Evolutionary conservation across 1,140 invertebrate genomes (phyloP).

Genomic region (Maconellicoccus hirsutus): DNA sequence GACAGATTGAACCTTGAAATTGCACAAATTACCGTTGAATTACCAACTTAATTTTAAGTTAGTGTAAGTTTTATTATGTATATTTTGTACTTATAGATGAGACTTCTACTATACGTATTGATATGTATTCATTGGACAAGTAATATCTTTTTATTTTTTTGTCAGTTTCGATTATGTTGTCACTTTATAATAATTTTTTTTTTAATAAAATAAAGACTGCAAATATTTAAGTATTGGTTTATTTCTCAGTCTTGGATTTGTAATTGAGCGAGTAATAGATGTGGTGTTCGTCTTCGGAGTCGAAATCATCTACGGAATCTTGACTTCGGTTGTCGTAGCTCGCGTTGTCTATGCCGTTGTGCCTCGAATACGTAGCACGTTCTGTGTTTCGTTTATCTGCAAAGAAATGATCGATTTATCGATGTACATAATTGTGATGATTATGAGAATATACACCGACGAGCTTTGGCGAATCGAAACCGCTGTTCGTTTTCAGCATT

Average conservation of each 20-base stretch:
- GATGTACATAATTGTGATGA: too few relatives aligned
- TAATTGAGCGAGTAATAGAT: not conserved
- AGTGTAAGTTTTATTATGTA: not conserved
- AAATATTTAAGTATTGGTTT: conserved; percentile 5
- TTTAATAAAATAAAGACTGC: conserved; percentile 18
- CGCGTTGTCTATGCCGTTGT: not conserved
- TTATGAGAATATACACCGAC: not conserved
- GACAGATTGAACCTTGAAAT: not conserved
- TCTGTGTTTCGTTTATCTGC: not conserved
- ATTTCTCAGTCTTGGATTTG: not conserved
- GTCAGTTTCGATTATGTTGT: conserved; percentile 15
- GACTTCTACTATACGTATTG: not conserved
- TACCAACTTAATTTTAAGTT: not conserved
- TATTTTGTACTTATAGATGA: not conserved
- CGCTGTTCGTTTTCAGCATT: not conserved
- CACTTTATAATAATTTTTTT: conserved; percentile 10
- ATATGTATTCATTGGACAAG: not conserved
- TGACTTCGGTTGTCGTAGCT: not conserved
- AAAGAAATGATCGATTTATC: too few relatives aligned
- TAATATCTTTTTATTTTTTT: conserved; percentile 14
- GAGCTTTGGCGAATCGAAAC: not conserved
- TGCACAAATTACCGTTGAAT: conserved; percentile 3
- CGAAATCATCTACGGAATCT: not conserved
- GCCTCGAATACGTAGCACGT: not conserved
- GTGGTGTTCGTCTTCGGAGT: conserved; percentile 2